A percentile compares a stretch with the other conserved stretches of the same genome.
Evolutionary conservation across 2,888 invertebrate species (phyloP).

Genomic region (Melinopterus prodromus): DNA sequence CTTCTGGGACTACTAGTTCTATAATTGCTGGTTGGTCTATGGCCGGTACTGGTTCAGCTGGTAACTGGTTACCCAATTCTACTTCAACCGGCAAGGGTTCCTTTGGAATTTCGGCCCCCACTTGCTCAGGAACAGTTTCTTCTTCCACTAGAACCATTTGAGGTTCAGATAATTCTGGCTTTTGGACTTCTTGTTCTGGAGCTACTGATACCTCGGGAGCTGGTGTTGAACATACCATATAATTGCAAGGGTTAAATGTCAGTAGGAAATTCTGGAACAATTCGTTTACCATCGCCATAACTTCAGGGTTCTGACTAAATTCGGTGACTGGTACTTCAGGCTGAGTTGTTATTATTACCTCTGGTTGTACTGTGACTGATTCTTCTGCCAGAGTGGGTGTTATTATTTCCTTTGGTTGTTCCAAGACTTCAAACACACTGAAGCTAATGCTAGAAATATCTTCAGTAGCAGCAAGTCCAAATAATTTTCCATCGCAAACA

Average conservation of each 20-base stretch:
- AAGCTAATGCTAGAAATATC: slow-evolving; percentile 28
- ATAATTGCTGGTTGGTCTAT: not conserved
- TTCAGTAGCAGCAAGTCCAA: slow-evolving; percentile 33
- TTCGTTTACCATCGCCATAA: slow-evolving; percentile 23
- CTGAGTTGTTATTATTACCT: not conserved
- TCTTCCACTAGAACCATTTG: not conserved
- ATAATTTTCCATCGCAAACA: slow-evolving; percentile 32
- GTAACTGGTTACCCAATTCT: too few relatives aligned
- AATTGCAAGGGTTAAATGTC: slow-evolving; percentile 31
- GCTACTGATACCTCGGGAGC: not conserved
- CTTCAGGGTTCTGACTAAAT: slow-evolving; percentile 22
- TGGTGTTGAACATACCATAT: slow-evolving; percentile 14
- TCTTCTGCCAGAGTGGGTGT: not conserved
- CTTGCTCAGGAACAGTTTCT: not conserved
- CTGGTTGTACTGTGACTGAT: not conserved
- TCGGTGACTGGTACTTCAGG: not conserved
- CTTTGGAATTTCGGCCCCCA: not conserved
- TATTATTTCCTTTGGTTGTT: not conserved
- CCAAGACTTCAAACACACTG: slow-evolving; percentile 21
- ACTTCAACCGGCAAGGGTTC: too few relatives aligned
- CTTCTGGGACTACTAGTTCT: not conserved
- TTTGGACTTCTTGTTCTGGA: not conserved
- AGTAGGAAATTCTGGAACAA: slow-evolving; percentile 25
- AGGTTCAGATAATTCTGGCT: not conserved
- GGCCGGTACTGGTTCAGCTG: not conserved